A percentile compares a stretch with the other conserved stretches of the same genome.
Conservation (phyloP, 2,888 invertebrate genomes). For the Cantharis nigra region DNA sequence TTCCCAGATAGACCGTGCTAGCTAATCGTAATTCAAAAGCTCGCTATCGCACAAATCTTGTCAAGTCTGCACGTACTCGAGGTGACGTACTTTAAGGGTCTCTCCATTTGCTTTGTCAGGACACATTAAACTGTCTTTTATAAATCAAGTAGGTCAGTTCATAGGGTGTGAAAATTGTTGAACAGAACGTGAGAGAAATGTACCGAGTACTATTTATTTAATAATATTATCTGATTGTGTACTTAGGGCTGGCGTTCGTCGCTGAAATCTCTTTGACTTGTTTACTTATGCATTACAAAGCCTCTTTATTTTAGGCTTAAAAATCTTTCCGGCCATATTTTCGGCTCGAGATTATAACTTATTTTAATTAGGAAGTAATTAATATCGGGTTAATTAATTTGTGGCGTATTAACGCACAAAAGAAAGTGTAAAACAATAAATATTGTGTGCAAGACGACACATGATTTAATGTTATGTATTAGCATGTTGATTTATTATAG, state of each 20-base stretch:
- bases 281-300: background rate
- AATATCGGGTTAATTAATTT: background rate
- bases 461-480: slow-evolving; percentile 24
- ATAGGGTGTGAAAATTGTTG: slow-evolving; percentile 7
- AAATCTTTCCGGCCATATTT: background rate
- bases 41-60: slow-evolving; percentile 22
- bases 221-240: background rate
- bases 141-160: slow-evolving; percentile 16
- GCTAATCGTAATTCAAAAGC: slow-evolving; percentile 22
- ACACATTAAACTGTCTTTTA: slow-evolving; percentile 20
- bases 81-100: slow-evolving; percentile 18
- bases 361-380: background rate
- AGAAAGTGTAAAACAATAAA: background rate
- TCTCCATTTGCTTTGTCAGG: slow-evolving; percentile 23
- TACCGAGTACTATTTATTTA: background rate
- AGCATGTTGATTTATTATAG: slow-evolving; percentile 35
- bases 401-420: background rate
- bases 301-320: background rate
- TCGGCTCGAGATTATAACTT: background rate
- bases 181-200: background rate
- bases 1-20: slow-evolving; percentile 4
- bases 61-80: slow-evolving; percentile 21
- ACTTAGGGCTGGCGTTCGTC: background rate
- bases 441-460: slow-evolving; percentile 23
- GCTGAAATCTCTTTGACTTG: background rate